Evolutionary conservation across 2,888 invertebrate genomes (phyloP), one percentile per base, ranked within the genome.

Genomic region (Salticus scenicus): DNA sequence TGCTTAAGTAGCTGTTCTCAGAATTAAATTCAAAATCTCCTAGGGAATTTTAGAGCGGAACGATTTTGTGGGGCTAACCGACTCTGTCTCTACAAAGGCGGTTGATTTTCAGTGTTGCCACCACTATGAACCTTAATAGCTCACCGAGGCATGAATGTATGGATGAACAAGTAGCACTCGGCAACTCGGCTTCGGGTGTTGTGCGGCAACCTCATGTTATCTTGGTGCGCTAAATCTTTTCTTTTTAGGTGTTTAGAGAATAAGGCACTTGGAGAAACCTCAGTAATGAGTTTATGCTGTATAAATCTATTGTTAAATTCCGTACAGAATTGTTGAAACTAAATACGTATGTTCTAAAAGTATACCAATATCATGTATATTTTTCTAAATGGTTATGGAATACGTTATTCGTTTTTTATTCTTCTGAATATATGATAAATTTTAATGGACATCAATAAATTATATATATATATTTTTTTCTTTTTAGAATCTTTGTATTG

Each of bases 1-100:
- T 33, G 73, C 77, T 42, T 83, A 73, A 83, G 83, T 83, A 83
- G 83, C 83, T 73, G 83, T 76, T 83, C 83, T 33, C 71, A 66
- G 83, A 77, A 77, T 82, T 82, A 82, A 82, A 82, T 82, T 82
- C 82, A 28, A 67, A 33, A 66, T 64, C 76, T 75, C 76, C 31
- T 42, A 37, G 76, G 79, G 41, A 57, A 42, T 63, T 37, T n/a
- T 57, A 33, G 20, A 82, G 82, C 82, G 82, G 71, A 82, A 76
- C 75, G 71, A 71, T 76, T 82, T 63, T 51, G 37, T 37, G 33
- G 20, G 67, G 57, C 12, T 57, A 57, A 24, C 5, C 57, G 24
- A 57, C 57, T 24, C 57, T 10, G 24, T 24, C 57, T 1, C 14
- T 24, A 1, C 64, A 31, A 71, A 47, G 51, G 77, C 47, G 83